These are phyloP conservation scores for Mesorhabditis spiculigera DNA, from an alignment of 2,888 invertebrate genomes.

Conservation along the genomic window DNA sequence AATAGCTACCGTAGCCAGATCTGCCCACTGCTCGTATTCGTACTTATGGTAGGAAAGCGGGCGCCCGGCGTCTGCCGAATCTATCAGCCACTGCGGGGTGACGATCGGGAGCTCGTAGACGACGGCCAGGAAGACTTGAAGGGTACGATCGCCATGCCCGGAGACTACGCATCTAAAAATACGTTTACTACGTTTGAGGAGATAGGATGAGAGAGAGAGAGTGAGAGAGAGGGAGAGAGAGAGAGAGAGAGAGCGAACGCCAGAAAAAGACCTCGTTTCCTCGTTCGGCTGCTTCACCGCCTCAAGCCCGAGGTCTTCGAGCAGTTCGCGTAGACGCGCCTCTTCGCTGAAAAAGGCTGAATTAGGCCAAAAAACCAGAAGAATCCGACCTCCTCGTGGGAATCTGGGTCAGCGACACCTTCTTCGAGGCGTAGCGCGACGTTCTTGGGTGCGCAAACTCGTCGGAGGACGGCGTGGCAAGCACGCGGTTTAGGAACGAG, in stretches of 20 bases:
- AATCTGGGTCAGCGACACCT: too few species aligned
- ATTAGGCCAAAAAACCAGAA: too few species aligned
- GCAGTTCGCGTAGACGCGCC: too few species aligned
- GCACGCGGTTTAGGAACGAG: neutral
- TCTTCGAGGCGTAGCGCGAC: neutral
- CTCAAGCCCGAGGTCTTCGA: too few species aligned
- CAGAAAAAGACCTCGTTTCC: too few species aligned
- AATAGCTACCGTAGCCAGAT: neutral
- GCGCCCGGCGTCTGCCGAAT: neutral
- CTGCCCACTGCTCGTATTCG: neutral
- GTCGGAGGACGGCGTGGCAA: neutral
- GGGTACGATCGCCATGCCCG: neutral
- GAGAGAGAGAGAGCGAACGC: too few species aligned
- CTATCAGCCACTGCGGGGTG: neutral
- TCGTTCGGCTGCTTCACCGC: too few species aligned
- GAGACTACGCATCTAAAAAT: constrained; percentile 5
- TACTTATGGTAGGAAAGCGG: neutral
- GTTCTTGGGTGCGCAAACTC: neutral
- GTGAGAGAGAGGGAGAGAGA: too few species aligned
- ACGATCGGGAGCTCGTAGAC: neutral
- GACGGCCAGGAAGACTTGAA: neutral
- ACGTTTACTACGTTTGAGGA: too few species aligned
- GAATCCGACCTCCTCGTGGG: too few species aligned
- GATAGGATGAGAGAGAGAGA: too few species aligned
- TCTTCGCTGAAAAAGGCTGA: too few species aligned